Conservation (phyloP, 2,797 vertebrate species). For the Antrozous pallidus region DNA sequence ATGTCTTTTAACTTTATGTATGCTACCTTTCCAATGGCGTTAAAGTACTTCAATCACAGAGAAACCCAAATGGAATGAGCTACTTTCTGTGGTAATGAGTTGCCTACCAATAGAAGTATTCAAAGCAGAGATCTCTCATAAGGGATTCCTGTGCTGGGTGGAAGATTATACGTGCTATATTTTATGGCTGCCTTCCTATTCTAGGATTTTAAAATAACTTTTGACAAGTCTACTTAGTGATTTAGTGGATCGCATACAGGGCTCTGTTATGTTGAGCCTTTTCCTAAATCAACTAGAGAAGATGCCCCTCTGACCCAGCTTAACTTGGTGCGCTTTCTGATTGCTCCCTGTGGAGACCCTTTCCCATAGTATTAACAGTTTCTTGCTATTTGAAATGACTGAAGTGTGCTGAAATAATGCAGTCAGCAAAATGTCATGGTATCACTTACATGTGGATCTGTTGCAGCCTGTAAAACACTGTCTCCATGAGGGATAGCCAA, state of each 20-base stretch:
- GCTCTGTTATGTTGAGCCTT: neutral
- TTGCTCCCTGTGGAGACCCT: slow-evolving; percentile 24
- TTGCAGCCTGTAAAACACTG: slow-evolving; percentile 15
- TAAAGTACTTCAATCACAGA: neutral
- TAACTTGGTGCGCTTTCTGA: slow-evolving; percentile 25
- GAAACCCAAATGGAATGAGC: neutral
- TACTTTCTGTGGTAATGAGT: slow-evolving; percentile 6
- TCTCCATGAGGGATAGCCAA: slow-evolving; percentile 39
- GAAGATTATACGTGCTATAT: neutral
- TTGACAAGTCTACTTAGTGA: slow-evolving; percentile 1
- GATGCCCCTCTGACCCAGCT: neutral
- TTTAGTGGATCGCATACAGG: neutral
- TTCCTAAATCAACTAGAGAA: neutral
- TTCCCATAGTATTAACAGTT: slow-evolving; percentile 25
- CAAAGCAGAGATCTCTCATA: slow-evolving; percentile 11
- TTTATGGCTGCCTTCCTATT: neutral
- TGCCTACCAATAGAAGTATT: neutral
- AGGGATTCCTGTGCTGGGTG: neutral
- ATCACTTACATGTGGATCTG: slow-evolving; percentile 40
- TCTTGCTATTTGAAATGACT: slow-evolving; percentile 39
- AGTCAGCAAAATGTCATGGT: slow-evolving; percentile 53
- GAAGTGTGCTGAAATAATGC: slow-evolving; percentile 48
- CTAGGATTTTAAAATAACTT: slow-evolving; percentile 42
- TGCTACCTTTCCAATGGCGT: neutral
- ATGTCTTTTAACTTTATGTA: slow-evolving; percentile 8